Conservation (phyloP, 1,140 invertebrate species). For the Holcopasites calliopsidis region DNA sequence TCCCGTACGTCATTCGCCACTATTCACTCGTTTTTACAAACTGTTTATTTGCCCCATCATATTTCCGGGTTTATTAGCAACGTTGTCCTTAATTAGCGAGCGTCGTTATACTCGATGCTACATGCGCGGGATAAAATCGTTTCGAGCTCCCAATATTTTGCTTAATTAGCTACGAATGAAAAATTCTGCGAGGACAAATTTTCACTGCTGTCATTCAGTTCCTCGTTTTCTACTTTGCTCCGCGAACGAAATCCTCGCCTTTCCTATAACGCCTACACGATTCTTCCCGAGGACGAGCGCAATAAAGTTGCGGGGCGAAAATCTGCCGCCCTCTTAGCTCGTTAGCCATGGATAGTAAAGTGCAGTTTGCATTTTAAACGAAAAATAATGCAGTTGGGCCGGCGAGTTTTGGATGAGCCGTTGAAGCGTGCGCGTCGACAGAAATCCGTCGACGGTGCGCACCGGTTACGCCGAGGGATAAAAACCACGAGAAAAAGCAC, state of each 20-base stretch:
- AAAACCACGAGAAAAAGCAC: neutral
- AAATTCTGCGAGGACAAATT: too few species aligned
- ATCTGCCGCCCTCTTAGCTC: slow-evolving; percentile 34
- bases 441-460: neutral
- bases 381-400: slow-evolving; percentile 41
- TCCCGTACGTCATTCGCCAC: neutral
- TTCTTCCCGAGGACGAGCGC: neutral
- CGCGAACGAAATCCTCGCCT: neutral
- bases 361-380: slow-evolving; percentile 46
- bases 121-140: too few species aligned
- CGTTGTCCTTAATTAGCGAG: slow-evolving; percentile 1
- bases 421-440: neutral
- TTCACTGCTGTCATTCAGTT: too few species aligned
- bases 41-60: neutral
- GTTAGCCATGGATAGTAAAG: slow-evolving; percentile 4
- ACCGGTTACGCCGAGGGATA: neutral
- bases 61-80: neutral
- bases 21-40: neutral
- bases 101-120: neutral
- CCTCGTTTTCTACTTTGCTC: neutral
- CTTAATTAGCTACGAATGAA: too few species aligned
- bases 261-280: neutral
- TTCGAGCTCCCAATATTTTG: too few species aligned
- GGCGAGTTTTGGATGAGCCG: neutral
- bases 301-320: slow-evolving; percentile 11